Base-by-base conservation (phyloP, 2,113 vertebrate genomes). In the Forbesichthys agassizii region DNA sequence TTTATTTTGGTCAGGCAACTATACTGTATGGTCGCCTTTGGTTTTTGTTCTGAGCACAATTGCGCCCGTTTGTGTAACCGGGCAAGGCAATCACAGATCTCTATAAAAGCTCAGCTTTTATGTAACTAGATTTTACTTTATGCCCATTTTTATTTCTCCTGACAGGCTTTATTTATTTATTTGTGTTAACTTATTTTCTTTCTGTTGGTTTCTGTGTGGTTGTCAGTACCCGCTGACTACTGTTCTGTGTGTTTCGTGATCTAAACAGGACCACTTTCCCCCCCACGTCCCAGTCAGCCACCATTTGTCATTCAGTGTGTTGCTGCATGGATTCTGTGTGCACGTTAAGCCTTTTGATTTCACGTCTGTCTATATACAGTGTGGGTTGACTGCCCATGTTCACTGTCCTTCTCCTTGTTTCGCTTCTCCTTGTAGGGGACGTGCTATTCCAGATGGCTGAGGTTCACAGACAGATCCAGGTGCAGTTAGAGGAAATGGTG, bases 381-480 rank as follows among this genome's bases (percentile, higher is more conserved):
- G 27, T 27, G 27, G 27, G 0, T 59, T 52, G 36, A 3, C 9
- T n/a, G 27, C 68, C 10, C 33, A 33, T 54, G 33, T 52, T 66
- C 27, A 48, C 57, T 13, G 71, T 83, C 52, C 64, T 64, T 71
- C 59, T 68, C 20, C 71, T 27, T 58, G 54, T 48, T 18, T 79
- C 59, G 69, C 81, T 69, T 83, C 55, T 88, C 73, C 84, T 74
- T 82, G 72, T 91, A 99, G 98, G 98, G 75, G 98, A 99, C 0
- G 96, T 99, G 69, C 95, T 99, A 64, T 99, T 99, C 92, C 98
- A 99, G 93, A 99, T 99, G 97, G 98, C 98, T 0, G 97, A 99
- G 75, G 97, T 99, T 77, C 98, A 99, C 92, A 91, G 97, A 86
- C 98, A 99, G 93, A 98, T 99, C 85, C 98, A 99, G 88, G 96